These are phyloP conservation scores for Lordiphosa andalusiaca DNA, from an alignment of 2,888 invertebrate species.

Conservation along the genomic window DNA sequence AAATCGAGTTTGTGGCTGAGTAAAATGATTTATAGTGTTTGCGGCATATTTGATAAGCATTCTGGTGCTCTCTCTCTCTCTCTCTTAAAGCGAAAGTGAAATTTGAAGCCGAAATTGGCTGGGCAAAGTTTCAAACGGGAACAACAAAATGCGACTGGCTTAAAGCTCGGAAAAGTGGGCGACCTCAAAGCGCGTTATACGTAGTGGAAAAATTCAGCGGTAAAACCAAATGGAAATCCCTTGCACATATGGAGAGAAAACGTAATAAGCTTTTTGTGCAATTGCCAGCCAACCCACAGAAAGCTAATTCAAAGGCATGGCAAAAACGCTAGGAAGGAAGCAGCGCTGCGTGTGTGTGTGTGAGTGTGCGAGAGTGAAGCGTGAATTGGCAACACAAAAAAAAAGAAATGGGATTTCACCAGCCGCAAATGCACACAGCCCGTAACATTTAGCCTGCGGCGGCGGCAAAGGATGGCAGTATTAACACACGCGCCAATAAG, in stretches of 20 bases:
- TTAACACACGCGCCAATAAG: slow-evolving; percentile 75
- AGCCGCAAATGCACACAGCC: slow-evolving; percentile 67
- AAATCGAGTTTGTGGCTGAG: no score
- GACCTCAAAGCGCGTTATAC: slow-evolving; percentile 68
- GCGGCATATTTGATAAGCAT: no score
- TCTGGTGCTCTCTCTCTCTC: no score
- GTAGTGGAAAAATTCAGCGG: slow-evolving; percentile 44
- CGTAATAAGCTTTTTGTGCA: slow-evolving; percentile 72
- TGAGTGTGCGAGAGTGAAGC: slow-evolving; percentile 24
- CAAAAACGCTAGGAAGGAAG: slow-evolving; percentile 59
- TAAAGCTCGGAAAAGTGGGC: slow-evolving; percentile 40
- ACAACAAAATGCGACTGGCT: slow-evolving; percentile 29
- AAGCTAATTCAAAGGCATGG: slow-evolving; percentile 71
- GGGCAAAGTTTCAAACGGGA: not conserved
- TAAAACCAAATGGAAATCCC: slow-evolving; percentile 31
- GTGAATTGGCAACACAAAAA: slow-evolving; percentile 29
- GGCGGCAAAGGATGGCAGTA: slow-evolving; percentile 40
- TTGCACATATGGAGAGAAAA: slow-evolving; percentile 27
- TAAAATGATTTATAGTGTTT: no score
- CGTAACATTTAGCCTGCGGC: slow-evolving; percentile 67
- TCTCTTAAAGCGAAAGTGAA: slow-evolving; percentile 1
- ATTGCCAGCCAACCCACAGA: slow-evolving; percentile 59
- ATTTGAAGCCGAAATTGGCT: slow-evolving; percentile 7
- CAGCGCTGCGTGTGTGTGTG: slow-evolving; percentile 14
- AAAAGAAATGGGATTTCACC: slow-evolving; percentile 54